Evolutionary conservation across 2,888 invertebrate species (phyloP).

Genomic region (Pediacus dermestoides): DNA sequence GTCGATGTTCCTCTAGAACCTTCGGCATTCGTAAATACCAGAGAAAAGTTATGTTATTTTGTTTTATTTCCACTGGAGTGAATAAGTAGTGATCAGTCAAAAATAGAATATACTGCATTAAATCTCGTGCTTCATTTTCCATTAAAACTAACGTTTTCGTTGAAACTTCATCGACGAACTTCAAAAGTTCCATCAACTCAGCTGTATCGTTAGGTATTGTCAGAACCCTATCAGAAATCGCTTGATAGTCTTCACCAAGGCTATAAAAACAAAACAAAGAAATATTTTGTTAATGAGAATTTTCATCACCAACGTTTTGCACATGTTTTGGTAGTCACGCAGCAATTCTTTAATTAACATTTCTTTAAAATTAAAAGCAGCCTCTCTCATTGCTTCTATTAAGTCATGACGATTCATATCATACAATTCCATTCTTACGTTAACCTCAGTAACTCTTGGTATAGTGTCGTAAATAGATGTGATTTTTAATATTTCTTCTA

Average conservation of each 20-base stretch:
- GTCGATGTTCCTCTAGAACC: conserved; percentile 78
- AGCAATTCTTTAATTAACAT: conserved; percentile 72
- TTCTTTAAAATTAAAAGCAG: conserved; percentile 67
- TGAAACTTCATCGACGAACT: conserved; percentile 73
- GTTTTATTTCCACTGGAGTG: conserved; percentile 81
- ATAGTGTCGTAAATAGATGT: conserved; percentile 61
- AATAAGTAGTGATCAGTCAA: conserved; percentile 78
- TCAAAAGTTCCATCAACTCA: conserved; percentile 78
- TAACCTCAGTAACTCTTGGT: conserved; percentile 58
- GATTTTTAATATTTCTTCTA: conserved; percentile 59
- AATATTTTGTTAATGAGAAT: background rate
- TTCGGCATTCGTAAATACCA: conserved; percentile 82
- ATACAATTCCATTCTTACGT: conserved; percentile 77
- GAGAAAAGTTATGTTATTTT: conserved; percentile 82
- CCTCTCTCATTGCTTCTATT: conserved; percentile 64
- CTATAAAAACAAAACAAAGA: conserved; percentile 49
- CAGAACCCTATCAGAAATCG: conserved; percentile 73
- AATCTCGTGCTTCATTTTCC: conserved; percentile 68
- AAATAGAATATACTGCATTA: conserved; percentile 74
- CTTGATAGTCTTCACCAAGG: conserved; percentile 79
- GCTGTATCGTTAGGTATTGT: conserved; percentile 80
- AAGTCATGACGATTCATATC: conserved; percentile 78
- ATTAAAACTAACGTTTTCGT: conserved; percentile 65
- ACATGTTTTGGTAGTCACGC: conserved; percentile 73
- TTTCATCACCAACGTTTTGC: conserved; percentile 57